Conservation (phyloP, 2,888 invertebrate species). For the Acanthosepion esculentum region DNA sequence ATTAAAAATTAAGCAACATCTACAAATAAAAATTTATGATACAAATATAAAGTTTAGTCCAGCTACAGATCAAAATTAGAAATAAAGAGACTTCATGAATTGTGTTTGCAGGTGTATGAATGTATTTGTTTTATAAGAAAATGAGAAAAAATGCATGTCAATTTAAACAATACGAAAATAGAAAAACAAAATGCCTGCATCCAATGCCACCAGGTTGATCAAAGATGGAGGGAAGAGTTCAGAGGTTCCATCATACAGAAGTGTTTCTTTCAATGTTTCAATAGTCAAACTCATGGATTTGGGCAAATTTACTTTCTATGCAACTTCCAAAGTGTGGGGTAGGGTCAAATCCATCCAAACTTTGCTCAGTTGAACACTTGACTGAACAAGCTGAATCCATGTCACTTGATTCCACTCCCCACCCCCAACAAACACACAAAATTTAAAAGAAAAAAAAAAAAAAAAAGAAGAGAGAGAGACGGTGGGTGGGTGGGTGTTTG, state of each 20-base stretch:
- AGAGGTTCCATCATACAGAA: background rate
- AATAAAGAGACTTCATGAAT: background rate
- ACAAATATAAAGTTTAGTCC: background rate
- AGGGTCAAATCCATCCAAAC: background rate
- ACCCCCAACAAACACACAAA: too few species aligned
- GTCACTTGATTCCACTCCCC: too few species aligned
- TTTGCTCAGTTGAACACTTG: background rate
- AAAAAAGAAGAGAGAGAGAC: background rate
- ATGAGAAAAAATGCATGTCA: background rate
- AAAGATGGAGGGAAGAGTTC: background rate
- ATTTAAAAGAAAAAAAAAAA: background rate
- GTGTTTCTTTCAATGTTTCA: background rate
- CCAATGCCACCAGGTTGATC: constrained; percentile 8
- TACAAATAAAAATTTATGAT: background rate
- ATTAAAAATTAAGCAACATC: background rate
- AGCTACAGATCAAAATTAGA: background rate
- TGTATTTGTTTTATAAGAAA: background rate
- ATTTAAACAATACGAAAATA: constrained; percentile 16
- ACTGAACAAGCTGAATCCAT: too few species aligned
- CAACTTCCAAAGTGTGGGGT: background rate
- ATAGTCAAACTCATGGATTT: background rate
- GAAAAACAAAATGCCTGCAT: background rate
- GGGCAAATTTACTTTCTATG: background rate
- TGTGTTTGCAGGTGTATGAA: background rate
- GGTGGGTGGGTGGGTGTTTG: background rate